These are phyloP conservation scores for Mesorhabditis belari DNA, from an alignment of 2,888 invertebrate species.

Conservation along the genomic window DNA sequence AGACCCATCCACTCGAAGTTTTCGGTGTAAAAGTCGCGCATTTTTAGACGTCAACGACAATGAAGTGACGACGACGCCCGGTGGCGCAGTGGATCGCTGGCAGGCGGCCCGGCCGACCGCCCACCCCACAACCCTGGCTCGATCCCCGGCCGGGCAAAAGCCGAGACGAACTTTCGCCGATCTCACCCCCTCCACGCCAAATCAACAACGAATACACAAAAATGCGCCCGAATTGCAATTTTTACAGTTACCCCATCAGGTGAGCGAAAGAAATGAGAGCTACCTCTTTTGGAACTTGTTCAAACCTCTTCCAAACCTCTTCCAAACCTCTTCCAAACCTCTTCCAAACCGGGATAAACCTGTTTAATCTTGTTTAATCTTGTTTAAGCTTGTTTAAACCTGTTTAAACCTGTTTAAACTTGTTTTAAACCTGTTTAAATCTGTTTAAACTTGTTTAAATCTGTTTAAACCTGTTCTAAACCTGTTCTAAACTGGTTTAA, in stretches of 20 bases:
- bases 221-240: conserved; percentile 45
- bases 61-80: conserved; percentile 33
- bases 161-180: conserved; percentile 47
- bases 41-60: conserved; percentile 53
- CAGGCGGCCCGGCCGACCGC: conserved; percentile 22
- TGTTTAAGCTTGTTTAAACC: no score
- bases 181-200: conserved; percentile 12
- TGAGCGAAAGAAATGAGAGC: conserved; percentile 11
- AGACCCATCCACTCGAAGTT: no score
- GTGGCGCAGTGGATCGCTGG: conserved; percentile 21
- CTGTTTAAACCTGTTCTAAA: no score
- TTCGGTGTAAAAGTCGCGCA: no score
- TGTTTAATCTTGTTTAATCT: no score
- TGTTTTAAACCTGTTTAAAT: no score
- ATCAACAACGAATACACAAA: conserved; percentile 9
- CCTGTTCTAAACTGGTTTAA: no score
- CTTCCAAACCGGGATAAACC: no score
- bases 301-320: no score
- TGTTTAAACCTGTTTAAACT: no score
- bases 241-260: conserved; percentile 48
- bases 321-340: no score
- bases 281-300: conserved; percentile 3
- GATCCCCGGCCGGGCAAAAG: conserved; percentile 7
- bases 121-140: conserved; percentile 12
- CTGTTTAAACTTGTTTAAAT: no score